Conservation (phyloP, 1,140 invertebrate species). For the Eurytemora carolleeae region DNA sequence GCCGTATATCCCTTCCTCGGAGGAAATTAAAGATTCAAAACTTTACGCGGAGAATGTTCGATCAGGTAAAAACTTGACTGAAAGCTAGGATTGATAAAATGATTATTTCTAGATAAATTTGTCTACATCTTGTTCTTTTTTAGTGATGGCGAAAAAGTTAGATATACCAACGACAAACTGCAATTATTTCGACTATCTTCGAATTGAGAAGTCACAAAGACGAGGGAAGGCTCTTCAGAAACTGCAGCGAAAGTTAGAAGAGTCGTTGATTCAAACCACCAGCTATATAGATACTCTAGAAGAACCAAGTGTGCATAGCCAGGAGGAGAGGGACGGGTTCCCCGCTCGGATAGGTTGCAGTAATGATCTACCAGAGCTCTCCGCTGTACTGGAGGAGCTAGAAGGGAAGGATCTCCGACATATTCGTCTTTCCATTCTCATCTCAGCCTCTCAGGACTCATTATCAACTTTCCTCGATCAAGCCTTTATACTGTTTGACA, state of each 20-base stretch:
- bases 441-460: background rate
- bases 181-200: background rate
- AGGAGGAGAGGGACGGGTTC: too few relatives aligned
- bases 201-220: background rate
- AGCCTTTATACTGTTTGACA: background rate
- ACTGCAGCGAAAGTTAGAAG: background rate
- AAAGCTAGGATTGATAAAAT: too few relatives aligned
- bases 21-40: slow-evolving; percentile 65
- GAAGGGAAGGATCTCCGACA: too few relatives aligned
- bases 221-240: background rate
- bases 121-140: too few relatives aligned
- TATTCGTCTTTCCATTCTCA: background rate
- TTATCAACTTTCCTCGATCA: background rate
- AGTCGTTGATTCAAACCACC: background rate
- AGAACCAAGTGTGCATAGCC: too few relatives aligned
- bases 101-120: too few relatives aligned
- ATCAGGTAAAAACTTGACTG: slow-evolving; percentile 26
- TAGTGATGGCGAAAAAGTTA: background rate
- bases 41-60: slow-evolving; percentile 77
- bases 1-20: slow-evolving; percentile 65
- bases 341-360: too few relatives aligned
- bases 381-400: too few relatives aligned
- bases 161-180: background rate
- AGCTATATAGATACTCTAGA: too few relatives aligned
- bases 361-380: too few relatives aligned